Evolutionary conservation across 2,888 invertebrate species (phyloP), one percentile per base, ranked within the genome.

Genomic region (Patella ulyssiponensis): DNA sequence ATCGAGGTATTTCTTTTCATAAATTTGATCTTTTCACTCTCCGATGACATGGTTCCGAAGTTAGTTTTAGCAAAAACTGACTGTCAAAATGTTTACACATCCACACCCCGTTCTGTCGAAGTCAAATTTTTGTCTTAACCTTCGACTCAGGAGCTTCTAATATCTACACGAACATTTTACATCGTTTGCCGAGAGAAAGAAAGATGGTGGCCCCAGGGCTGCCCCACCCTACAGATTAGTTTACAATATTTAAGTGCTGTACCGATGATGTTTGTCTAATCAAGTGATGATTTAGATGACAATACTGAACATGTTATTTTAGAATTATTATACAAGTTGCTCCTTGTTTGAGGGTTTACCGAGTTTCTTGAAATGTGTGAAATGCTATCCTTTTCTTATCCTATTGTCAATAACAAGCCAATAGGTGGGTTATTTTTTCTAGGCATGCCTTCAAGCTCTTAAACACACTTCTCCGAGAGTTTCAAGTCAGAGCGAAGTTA

Each of bases 401-500:
- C 64, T 64, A 64, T 64, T 64, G 64, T 64, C 64, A 64, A 64
- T 64, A 64, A 20, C 23, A 20, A 64, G 64, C 23, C 64, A 64
- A 64, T 23, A 64, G 64, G 64, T 64, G 64, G 64, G 20, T 64
- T 64, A 23, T 64, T 64, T 64, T 58, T 64, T 64, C 64, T 64
- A 11, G 64, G 20, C 64, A 23, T 64, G 64, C 64, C 64, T 64
- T 64, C 20, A 64, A 64, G 64, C 23, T 64, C 20, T 64, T 44
- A 44, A 44, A 44, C 44, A 44, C 44, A 44, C 44, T 44, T 44
- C 44, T 44, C 44, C 9, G 44, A 44, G 44, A 44, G 44, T 44
- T 44, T 44, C 9, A 7, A 44, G 44, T 44, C 44, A 44, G 9
- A 44, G 44, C 7, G 44, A 44, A 44, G 9, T 44, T 44, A 44